Base-by-base conservation (phyloP, 2,888 invertebrate species). In the Coelinius sp. region DNA sequence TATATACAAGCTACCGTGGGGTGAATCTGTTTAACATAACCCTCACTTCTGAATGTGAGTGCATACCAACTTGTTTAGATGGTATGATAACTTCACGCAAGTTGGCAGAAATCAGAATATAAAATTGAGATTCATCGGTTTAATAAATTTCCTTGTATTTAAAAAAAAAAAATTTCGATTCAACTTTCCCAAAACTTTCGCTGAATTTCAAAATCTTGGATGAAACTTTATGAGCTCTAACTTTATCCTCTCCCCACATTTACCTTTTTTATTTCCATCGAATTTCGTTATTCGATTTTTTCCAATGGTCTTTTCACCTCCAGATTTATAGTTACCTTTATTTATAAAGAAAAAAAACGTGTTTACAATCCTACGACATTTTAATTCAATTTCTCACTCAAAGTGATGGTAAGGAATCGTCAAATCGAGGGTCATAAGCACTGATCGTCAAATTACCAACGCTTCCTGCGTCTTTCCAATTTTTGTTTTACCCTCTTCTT, bases 341-440 rank as follows among this genome's bases (percentile, higher is more conserved):
- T 31, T 62, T 35, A 10, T 38, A 6, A 62, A 10, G 17, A 31
- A 27, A 62, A 62, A 31, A 31, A 35, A 2, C n/a, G 17, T 38
- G 59, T 62, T 35, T 35, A 62, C 20, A 59, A 53, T n/a, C 38
- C 31, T 52, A 64, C 52, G 71, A 74, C 64, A 63, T 78, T 77
- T 77, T 77, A 78, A 78, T 78, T 78, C 75, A 74, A 74, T 77
- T 76, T 75, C 75, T 75, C 76, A 67, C 56, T 20, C 66, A 71
- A 65, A 66, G 74, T 72, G 73, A 75, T 75, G 76, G 73, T 65
- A 71, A 75, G 38, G 53, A 70, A 70, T 70, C 35, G 53, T 64
- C 25, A 64, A 70, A 70, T 69, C 63, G 53, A 70, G 70, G 65
- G 70, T 65, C 64, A 70, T 64, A 70, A 70, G 63, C 41, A 41